Evolutionary conservation across 2,797 vertebrate genomes (phyloP), one percentile per base, ranked within the genome.

Genomic region (Acipenser transmontanus): DNA sequence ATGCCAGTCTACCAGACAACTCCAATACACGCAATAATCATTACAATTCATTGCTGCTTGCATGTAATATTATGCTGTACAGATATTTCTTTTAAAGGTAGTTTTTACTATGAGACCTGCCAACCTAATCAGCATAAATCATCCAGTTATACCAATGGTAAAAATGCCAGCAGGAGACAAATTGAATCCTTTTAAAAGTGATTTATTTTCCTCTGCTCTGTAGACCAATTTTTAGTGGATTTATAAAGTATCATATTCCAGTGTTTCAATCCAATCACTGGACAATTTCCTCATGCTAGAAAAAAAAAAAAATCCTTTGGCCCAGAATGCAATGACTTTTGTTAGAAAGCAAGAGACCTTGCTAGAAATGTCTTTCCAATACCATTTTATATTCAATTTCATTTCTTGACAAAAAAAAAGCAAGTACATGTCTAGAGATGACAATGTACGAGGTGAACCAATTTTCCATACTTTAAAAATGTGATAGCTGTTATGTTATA

Each of bases 211-310:
- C 47, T 62, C 11, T 59, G 51, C 50, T 48, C 48, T 48, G 59
- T 49, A 68, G 48, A 56, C 47, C 63, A 59, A 62, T 71, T 68
- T 66, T 51, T 17, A 34, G 51, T 62, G 61, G 13, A 68, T 68
- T 63, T 66, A 62, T 57, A 66, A 59, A 63, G 67, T 61, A 65
- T 66, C 59, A 68, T 68, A 69, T 57, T 65, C 49, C n/a, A 65
- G 51, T 63, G 49, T 50, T 64, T 12, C 60, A 79, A 81, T 81
- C 69, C 74, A 85, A 81, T 84, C 76, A 79, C 74, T 72, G 75
- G 56, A 72, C 69, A 80, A 72, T 71, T 80, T 84, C 83, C 78
- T 71, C 73, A 81, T 73, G 63, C 51, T 17, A 69, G 63, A 77
- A 72, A 64, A 68, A 76, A 68, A 82, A 83, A 17, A 17, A 17